Percentiles rank a stretch among this genome's conserved stretches.
Evolutionary conservation across 2,888 invertebrate species (phyloP).

Genomic region (Phymatocera aterrima): DNA sequence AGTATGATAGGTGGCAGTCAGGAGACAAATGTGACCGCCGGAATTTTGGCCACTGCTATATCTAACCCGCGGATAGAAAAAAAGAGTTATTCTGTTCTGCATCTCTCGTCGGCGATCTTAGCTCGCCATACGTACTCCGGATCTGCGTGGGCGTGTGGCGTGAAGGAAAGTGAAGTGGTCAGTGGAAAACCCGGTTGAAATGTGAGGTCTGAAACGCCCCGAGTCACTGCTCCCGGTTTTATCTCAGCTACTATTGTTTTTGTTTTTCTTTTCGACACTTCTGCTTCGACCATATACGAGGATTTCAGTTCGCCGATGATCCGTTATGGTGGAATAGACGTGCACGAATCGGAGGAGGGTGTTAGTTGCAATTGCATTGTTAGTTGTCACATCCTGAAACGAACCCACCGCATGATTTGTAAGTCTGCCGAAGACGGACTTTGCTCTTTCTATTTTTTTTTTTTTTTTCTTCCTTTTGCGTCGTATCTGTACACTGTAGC

Average conservation of each 20-base stretch:
- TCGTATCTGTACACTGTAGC: conserved; percentile 10
- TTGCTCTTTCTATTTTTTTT: too few species aligned
- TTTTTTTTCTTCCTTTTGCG: neutral
- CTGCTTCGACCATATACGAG: neutral
- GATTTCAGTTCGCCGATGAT: neutral
- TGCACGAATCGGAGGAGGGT: conserved; percentile 33
- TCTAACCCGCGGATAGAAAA: neutral
- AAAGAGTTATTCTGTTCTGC: neutral
- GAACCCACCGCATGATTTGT: conserved; percentile 25
- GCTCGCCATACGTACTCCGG: neutral
- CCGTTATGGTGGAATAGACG: conserved; percentile 29
- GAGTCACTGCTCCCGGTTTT: neutral
- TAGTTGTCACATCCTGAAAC: neutral
- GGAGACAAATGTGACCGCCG: neutral
- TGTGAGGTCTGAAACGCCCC: neutral
- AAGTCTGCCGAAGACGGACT: conserved; percentile 23
- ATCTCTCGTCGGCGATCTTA: neutral
- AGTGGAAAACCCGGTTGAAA: neutral
- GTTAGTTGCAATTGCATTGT: neutral
- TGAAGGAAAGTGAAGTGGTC: neutral
- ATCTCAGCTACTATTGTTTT: neutral
- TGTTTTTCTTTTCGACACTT: neutral
- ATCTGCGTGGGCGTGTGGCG: neutral
- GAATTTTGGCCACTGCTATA: too few species aligned
- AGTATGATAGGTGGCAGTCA: neutral